A percentile compares a stretch with the other conserved stretches of the same genome.
Evolutionary conservation across 1,140 invertebrate genomes (phyloP).

Genomic region (honey bee (Apis mellifera)): Amel_HAv3.1 CM009931.2:22616501-22617000

Average conservation of each 20-base stretch:
- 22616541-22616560: conserved; percentile 81
- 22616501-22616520: conserved; percentile 60
- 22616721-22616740: conserved; percentile 3
- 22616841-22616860: conserved; percentile 81
- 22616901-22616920: conserved; percentile 77
- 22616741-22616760: conserved; percentile 41
- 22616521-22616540: conserved; percentile 74
- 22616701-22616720: neutral
- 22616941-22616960: conserved; percentile 69
- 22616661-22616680: conserved; percentile 64
- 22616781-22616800: conserved; percentile 74
- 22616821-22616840: conserved; percentile 82
- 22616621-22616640: conserved; percentile 83
- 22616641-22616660: conserved; percentile 82
- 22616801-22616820: conserved; percentile 79
- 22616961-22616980: conserved; percentile 60
- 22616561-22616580: conserved; percentile 81
- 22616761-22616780: conserved; percentile 36
- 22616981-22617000: conserved; percentile 66
- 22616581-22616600: conserved; percentile 77
- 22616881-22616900: conserved; percentile 80
- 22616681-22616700: conserved; percentile 30
- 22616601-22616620: conserved; percentile 81
- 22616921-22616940: conserved; percentile 72
- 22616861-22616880: conserved; percentile 73